Evolutionary conservation across 2,797 vertebrate species (phyloP), one percentile per base, ranked within the genome.

Genomic region (Phoeniculus purpureus): DNA sequence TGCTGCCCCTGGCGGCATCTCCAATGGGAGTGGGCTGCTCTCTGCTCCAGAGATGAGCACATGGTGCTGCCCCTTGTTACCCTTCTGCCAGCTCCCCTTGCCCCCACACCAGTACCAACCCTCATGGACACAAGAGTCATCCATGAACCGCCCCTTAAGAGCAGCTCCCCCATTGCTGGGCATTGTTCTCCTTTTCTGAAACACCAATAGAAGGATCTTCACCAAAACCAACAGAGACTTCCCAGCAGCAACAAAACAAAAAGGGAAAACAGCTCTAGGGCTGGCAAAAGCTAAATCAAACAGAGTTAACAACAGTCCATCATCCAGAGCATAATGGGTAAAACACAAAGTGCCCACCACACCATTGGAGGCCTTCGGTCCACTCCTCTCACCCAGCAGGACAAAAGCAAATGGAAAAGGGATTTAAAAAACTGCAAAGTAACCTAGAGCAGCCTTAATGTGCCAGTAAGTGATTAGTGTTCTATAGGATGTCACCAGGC

Each of bases 201-300:
- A 76, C 73, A 71, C 60, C 79, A 83, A 25, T 81, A 88, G 94
- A 81, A 82, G 72, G 64, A 80, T 25, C 85, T 89, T 84, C 80
- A 94, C 85, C 61, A 81, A 91, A 90, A 93, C 6, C 93, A 94
- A 79, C 85, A 88, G 81, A 77, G 89, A 50, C 52, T 90, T 94
- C 78, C 91, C 94, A 88, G 89, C 80, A 88, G 89, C 90, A 92
- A 65, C 91, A 85, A 93, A 93, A 89, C 20, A 32, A 92, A 83
- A 94, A 89, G 47, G 84, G 90, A 67, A 94, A 94, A 93, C 77
- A 74, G 93, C 92, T 96, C 89, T 65, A 91, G 85, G 87, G 92
- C 81, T 91, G 93, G 85, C 77, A 87, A 89, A 89, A 87, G 34
- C 43, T 25, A 72, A 90, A 89, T 90, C 89, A 81, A 94, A 72